These are phyloP conservation scores for Procambarus clarkii DNA, from an alignment of 1,140 invertebrate genomes.

Conservation along the genomic window DNA sequence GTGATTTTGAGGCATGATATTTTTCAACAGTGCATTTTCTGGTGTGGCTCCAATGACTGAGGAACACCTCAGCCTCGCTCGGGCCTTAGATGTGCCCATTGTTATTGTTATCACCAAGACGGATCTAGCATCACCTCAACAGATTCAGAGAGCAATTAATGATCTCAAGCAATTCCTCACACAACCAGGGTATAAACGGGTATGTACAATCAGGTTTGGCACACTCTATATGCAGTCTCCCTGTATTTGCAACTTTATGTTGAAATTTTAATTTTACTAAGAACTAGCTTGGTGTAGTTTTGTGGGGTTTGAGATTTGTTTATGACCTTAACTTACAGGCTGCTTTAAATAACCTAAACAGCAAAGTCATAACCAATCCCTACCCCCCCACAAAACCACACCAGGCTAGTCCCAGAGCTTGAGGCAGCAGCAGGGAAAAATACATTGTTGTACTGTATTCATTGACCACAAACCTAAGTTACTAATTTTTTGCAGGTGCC, in stretches of 20 bases:
- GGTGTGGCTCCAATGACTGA: constrained; percentile 75
- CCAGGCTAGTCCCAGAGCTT: no score
- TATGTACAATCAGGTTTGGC: neutral
- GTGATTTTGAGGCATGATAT: neutral
- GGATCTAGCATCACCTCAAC: constrained; percentile 82
- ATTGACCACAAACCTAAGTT: no score
- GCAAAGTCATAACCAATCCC: no score
- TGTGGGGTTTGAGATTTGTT: neutral
- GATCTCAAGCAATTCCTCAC: constrained; percentile 82
- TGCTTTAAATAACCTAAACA: no score
- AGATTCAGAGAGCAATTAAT: constrained; percentile 77
- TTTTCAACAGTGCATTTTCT: constrained; percentile 75
- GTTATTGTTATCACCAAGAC: constrained; percentile 94
- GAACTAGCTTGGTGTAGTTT: no score
- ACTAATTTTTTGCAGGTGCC: constrained; percentile 75
- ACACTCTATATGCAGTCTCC: no score
- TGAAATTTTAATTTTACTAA: no score
- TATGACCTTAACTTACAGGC: no score
- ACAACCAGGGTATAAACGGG: constrained; percentile 81
- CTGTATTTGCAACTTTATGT: no score
- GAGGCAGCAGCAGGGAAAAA: no score
- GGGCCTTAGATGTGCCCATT: constrained; percentile 91
- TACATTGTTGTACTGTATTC: no score
- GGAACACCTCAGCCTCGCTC: constrained; percentile 89
- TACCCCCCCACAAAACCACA: no score